Evolutionary conservation across 2,113 vertebrate species (phyloP), one percentile per base, ranked within the genome.

Genomic region (Tringa solitaria): DNA sequence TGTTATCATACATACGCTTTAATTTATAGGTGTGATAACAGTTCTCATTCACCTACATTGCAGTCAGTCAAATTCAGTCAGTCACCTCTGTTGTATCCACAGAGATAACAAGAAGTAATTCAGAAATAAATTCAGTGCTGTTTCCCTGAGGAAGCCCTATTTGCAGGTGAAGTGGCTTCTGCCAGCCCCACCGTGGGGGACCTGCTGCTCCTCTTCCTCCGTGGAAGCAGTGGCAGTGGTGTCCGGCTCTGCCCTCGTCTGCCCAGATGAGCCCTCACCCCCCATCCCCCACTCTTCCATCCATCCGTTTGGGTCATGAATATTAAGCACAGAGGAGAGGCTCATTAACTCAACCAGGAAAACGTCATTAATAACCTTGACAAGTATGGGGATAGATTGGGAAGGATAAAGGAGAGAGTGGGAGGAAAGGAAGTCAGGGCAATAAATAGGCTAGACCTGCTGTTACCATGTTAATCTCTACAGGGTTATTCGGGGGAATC

Each of bases 331-430:
- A 93, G 85, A 73, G 67, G 77, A 91, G 20, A 93, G 73, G 46
- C 54, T 88, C 27, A 5, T 87, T 67, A 83, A 60, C 74, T 94
- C 60, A 20, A 50, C 60, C 86, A 89, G 93, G 60, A 92, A 94
- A 88, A 86, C 0, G 2, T 91, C 73, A 63, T 95, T 91, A 96
- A 87, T 96, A 79, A 96, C 82, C 90, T 79, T 96, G 96, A 93
- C 73, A 83, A 84, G 74, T 57, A 72, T 85, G 82, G 64, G 88
- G 77, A 91, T 96, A 50, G 94, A 94, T 93, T 95, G 94, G 54
- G 53, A 91, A 89, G 92, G 96, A 96, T 97, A 94, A 92, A 95
- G 87, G 67, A 84, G 93, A 92, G 90, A 96, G 95, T 97, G 90
- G 93, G 95, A 96, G 95, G 90, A 80, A 90, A 96, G 81, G 93